phyloP scores from a whole-genome alignment of 2,797 vertebrate genomes.

The Acrocephalus scirpaceus region DNA sequence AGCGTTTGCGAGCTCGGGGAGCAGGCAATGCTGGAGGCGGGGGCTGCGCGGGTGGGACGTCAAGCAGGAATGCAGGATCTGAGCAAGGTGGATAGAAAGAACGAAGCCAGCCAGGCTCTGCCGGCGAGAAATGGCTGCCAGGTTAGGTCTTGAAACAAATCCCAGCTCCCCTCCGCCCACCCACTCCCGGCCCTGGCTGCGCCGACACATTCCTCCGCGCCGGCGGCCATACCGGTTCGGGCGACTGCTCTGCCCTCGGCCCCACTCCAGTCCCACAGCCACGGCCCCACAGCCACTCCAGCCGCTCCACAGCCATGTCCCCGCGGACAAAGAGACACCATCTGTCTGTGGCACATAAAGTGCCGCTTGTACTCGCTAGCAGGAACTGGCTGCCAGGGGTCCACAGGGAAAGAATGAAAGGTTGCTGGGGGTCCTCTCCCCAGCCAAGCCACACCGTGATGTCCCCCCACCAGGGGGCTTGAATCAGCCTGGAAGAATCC shows the following conservation, averaged over 20 bases:
- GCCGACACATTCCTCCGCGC: neutral
- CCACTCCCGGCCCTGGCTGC: neutral
- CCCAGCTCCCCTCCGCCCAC: neutral
- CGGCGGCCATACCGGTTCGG: neutral
- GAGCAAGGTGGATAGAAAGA: neutral
- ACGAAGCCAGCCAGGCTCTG: neutral
- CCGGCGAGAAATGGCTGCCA: neutral
- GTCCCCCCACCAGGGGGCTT: too few relatives aligned
- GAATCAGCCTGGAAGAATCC: neutral
- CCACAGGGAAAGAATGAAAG: neutral
- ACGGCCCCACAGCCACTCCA: neutral
- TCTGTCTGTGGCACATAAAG: neutral
- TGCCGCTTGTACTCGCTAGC: fast-evolving
- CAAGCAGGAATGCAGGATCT: constrained; percentile 1
- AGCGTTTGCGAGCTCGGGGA: neutral
- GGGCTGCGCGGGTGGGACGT: neutral
- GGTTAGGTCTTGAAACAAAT: neutral
- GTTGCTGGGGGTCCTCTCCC: neutral
- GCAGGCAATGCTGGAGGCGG: neutral
- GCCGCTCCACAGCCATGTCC: neutral
- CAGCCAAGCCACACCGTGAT: neutral
- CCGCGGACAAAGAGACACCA: neutral
- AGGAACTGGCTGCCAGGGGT: neutral
- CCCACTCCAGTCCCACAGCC: neutral
- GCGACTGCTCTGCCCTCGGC: neutral